phyloP scores from a whole-genome alignment of 2,888 invertebrate species.

The Dolichomitus sp. region DNA sequence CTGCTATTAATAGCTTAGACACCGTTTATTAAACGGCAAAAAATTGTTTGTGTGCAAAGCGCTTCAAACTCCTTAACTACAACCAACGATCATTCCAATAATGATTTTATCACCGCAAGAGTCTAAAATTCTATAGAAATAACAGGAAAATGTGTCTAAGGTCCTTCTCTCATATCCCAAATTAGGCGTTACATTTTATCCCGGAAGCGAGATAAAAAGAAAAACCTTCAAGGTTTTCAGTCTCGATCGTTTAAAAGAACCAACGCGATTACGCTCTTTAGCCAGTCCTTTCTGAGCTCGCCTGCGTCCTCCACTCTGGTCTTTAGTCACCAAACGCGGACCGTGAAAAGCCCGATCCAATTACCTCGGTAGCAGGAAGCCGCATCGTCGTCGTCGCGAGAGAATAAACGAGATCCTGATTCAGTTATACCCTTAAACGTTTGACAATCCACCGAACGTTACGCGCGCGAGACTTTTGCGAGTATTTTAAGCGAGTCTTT shows the following conservation, averaged over 20 bases:
- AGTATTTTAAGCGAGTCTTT: constrained; percentile 6
- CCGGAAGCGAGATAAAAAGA: constrained; percentile 35
- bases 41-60: neutral
- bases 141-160: neutral
- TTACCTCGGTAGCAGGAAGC: constrained; percentile 77
- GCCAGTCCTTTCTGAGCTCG: constrained; percentile 14
- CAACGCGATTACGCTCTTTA: constrained; percentile 43
- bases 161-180: constrained; percentile 19
- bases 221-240: constrained; percentile 45
- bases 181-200: constrained; percentile 36
- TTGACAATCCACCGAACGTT: constrained; percentile 66
- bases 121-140: neutral
- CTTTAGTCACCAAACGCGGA: constrained; percentile 76
- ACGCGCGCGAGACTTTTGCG: constrained; percentile 33
- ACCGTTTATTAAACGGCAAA: no score
- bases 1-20: no score
- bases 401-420: constrained; percentile 72
- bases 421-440: constrained; percentile 77
- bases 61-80: constrained; percentile 19
- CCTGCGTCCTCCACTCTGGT: constrained; percentile 39
- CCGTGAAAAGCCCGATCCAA: constrained; percentile 73
- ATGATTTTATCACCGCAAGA: neutral
- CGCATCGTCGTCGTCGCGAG: constrained; percentile 39
- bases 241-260: neutral
- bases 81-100: constrained; percentile 27